Evolutionary conservation across 2,888 invertebrate genomes (phyloP).

Genomic region (Caenorhabditis sp.): DNA sequence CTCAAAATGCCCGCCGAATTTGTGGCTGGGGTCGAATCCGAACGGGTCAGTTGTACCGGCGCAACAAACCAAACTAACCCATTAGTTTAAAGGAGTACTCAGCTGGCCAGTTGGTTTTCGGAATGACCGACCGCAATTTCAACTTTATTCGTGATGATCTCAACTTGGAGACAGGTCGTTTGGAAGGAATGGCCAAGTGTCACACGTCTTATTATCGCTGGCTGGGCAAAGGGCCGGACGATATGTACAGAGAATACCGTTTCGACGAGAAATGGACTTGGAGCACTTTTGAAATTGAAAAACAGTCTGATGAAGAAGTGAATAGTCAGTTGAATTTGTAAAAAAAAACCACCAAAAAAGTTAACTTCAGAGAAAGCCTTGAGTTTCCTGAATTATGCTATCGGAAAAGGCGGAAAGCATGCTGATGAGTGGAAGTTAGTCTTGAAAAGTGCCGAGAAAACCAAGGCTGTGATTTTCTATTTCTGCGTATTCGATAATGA

Average conservation of each 20-base stretch:
- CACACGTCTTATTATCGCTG: not conserved
- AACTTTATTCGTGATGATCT: not conserved
- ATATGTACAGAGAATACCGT: not conserved
- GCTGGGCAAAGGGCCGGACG: not conserved
- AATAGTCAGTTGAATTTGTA: not conserved
- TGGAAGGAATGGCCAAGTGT: not conserved
- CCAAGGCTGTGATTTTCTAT: too few relatives aligned
- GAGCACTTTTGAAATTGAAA: not conserved
- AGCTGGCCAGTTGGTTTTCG: not conserved
- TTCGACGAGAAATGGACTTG: conserved; percentile 3
- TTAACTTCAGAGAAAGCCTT: not conserved
- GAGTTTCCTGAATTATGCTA: not conserved
- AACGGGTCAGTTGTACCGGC: not conserved
- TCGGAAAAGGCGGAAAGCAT: not conserved
- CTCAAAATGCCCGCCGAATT: not conserved
- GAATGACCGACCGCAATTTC: not conserved
- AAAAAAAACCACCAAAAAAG: not conserved
- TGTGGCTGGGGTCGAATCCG: too few relatives aligned
- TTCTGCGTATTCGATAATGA: not conserved
- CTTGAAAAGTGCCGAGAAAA: not conserved
- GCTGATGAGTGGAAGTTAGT: not conserved
- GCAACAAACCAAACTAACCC: not conserved
- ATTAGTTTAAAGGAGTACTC: not conserved
- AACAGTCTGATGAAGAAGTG: not conserved
- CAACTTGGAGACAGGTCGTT: not conserved